Base-by-base conservation (phyloP, 2,888 invertebrate species). In the Clepsis dumicolana region DNA sequence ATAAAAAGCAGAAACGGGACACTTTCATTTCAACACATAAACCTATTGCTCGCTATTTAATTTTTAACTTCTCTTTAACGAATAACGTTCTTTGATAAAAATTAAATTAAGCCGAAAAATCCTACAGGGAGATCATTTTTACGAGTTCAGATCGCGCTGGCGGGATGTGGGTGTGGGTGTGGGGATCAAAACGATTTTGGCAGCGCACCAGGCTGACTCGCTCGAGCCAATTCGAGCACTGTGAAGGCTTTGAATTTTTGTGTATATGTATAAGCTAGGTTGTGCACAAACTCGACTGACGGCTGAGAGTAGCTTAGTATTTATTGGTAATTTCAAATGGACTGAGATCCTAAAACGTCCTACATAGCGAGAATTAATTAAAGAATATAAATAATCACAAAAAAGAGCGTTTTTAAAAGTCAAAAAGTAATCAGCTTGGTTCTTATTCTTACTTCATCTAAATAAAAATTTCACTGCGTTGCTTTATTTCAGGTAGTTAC, bases 11-110 rank as follows among this genome's bases (percentile, higher is more conserved):
- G 16, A 44, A 44, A 53, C 32, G 48, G 27, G 35, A 35, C 56
- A 48, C 24, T 62, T 25, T 18, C 35, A 62, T 62, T 62, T 56
- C 27, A 21, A 21, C 8, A 29, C 32, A 29, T 44, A 16, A 53
- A 68, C 64, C 57, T 63, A 64, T 68, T 32, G 59, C 52, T 52
- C 14, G 41, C 57, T 57, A 52, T 64, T 68, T 71, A 71, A 71
- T 71, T 68, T 70, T 60, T 48, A 64, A 68, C 56, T 56, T 61
- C 38, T 53, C 59, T 61, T 64, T 59, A 64, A 68, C 64, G 60
- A n/a, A 54, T 64, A 60, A 70, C 48, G 61, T 38, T 60, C 60
- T 50, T 57, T 35, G 63, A 63, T 68, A 68, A 68, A 68, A 68
- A 64, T 59, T 57, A 44, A 53, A 68, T 68, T 68, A 59, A 68